Evolutionary conservation across 2,888 invertebrate species (phyloP).

Genomic region (Dicranocentrus wangi): DNA sequence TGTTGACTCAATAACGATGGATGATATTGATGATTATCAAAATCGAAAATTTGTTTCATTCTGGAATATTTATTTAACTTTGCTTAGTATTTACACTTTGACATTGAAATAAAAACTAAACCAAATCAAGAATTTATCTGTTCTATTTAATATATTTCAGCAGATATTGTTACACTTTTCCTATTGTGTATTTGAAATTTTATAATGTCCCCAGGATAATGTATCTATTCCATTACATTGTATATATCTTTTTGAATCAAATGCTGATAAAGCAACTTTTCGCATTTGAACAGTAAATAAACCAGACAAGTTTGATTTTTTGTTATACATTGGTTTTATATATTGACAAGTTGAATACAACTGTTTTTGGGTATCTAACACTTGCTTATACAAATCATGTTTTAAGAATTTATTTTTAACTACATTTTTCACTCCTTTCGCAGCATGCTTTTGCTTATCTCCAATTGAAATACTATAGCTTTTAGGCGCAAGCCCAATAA

Average conservation of each 20-base stretch:
- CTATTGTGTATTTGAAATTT: no score
- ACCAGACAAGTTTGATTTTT: constrained; percentile 35
- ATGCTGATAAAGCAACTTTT: constrained; percentile 47
- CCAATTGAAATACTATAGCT: constrained; percentile 40
- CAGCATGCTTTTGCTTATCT: constrained; percentile 47
- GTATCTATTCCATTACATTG: no score
- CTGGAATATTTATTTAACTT: no score
- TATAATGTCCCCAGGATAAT: no score
- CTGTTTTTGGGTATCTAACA: constrained; percentile 28
- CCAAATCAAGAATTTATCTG: no score
- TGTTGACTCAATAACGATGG: no score
- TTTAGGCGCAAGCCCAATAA: constrained; percentile 69
- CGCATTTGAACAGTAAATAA: constrained; percentile 29
- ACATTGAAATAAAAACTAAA: no score
- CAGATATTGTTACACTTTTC: no score
- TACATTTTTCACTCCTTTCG: constrained; percentile 55
- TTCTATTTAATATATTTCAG: no score
- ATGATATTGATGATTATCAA: no score
- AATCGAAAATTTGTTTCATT: no score
- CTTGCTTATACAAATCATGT: constrained; percentile 25
- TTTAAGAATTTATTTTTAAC: constrained; percentile 20
- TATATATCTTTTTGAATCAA: constrained; percentile 64
- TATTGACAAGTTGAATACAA: constrained; percentile 8
- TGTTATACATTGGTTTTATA: constrained; percentile 39
- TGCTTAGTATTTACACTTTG: no score